phyloP scores from a whole-genome alignment of 2,113 vertebrate species.

The Lagopus leucura region DNA sequence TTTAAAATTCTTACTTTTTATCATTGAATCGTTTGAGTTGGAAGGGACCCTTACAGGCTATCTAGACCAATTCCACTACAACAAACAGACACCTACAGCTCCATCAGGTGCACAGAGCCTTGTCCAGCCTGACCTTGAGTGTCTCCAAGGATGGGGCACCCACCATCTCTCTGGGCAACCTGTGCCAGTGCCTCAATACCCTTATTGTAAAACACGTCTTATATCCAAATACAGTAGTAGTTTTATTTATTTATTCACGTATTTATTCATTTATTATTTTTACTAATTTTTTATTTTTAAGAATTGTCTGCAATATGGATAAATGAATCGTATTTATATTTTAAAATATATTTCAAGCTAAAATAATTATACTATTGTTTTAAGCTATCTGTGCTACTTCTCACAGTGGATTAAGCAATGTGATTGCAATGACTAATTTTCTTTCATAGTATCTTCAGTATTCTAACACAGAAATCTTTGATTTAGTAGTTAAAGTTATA shows the following conservation, averaged over 20 bases:
- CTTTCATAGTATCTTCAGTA: not conserved
- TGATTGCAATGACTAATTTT: not conserved
- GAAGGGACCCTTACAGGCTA: too few species aligned
- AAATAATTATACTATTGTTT: not conserved
- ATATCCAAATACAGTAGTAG: too few species aligned
- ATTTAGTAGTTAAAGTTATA: constrained; percentile 10
- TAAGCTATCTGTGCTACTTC: not conserved
- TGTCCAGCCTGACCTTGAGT: too few species aligned
- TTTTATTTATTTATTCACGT: too few species aligned
- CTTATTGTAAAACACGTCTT: too few species aligned
- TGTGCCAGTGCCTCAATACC: too few species aligned
- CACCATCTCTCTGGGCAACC: too few species aligned
- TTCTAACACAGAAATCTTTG: not conserved
- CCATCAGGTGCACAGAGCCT: too few species aligned
- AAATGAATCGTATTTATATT: not conserved
- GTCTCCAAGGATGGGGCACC: too few species aligned
- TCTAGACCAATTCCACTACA: too few species aligned
- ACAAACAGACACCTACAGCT: too few species aligned
- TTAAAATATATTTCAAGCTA: not conserved
- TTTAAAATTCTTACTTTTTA: not conserved
- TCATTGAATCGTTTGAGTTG: too few species aligned
- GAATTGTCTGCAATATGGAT: not conserved
- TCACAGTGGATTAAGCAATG: not conserved
- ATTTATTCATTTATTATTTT: not conserved
- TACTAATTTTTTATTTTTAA: not conserved